Evolutionary conservation across 2,888 invertebrate genomes (phyloP).

Genomic region (Scaeva pyrastri): DNA sequence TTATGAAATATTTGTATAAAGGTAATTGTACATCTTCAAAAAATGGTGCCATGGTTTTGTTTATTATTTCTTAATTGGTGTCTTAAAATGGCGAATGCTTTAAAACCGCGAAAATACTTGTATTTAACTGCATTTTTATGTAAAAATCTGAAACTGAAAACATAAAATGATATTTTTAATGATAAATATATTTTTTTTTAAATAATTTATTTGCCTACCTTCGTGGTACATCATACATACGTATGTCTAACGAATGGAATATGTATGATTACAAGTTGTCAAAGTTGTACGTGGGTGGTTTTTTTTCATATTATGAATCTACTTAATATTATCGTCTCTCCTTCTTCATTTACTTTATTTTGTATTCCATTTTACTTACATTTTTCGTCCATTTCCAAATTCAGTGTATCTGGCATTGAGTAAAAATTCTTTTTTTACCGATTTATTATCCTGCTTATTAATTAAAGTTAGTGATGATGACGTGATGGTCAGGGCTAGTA

Average conservation of each 20-base stretch:
- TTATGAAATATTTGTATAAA: too few relatives aligned
- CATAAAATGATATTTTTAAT: slow-evolving; percentile 7
- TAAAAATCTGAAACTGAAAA: not conserved
- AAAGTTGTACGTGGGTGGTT: slow-evolving; percentile 55
- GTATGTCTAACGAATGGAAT: slow-evolving; percentile 40
- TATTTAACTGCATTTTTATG: slow-evolving; percentile 4
- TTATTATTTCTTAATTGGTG: not conserved
- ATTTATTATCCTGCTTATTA: slow-evolving; percentile 50
- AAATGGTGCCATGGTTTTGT: too few relatives aligned
- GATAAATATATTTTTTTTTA: slow-evolving; percentile 11
- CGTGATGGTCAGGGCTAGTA: not conserved
- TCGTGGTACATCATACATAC: slow-evolving; percentile 6
- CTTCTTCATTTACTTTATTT: slow-evolving; percentile 7
- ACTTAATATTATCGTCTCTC: slow-evolving; percentile 43
- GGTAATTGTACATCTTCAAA: too few relatives aligned
- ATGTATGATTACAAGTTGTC: slow-evolving; percentile 48
- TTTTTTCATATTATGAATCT: slow-evolving; percentile 22
- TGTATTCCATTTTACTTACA: slow-evolving; percentile 8
- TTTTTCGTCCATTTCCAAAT: slow-evolving; percentile 12
- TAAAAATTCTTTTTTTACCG: slow-evolving; percentile 44
- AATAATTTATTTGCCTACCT: slow-evolving; percentile 9
- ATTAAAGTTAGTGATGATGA: slow-evolving; percentile 33
- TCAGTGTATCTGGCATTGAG: slow-evolving; percentile 4
- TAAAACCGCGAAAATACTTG: not conserved
- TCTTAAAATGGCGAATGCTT: not conserved